Evolutionary conservation across 1,140 invertebrate genomes (phyloP).

Genomic region (Papilio machaon): DNA sequence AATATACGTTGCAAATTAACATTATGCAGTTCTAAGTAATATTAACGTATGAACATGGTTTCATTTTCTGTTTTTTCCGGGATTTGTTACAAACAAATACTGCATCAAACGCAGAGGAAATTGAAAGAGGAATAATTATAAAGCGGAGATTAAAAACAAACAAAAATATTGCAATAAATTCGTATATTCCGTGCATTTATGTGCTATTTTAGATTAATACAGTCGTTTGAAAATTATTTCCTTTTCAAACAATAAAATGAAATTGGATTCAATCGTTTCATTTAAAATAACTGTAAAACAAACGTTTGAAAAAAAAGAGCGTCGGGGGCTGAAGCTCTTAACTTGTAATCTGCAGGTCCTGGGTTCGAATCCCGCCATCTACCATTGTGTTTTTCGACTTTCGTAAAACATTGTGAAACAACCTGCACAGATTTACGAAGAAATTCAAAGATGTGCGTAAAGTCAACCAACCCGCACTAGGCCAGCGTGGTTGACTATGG

Average conservation of each 20-base stretch:
- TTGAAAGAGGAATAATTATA: neutral
- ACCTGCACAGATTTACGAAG: too few relatives aligned
- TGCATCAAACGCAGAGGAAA: neutral
- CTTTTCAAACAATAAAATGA: neutral
- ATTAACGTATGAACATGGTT: neutral
- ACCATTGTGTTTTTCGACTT: too few relatives aligned
- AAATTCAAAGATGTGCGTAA: too few relatives aligned
- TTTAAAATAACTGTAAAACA: neutral
- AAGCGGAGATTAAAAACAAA: neutral
- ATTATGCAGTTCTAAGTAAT: neutral
- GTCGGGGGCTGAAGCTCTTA: too few relatives aligned
- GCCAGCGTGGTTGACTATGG: too few relatives aligned
- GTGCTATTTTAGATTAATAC: neutral
- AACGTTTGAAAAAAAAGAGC: neutral
- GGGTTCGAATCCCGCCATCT: too few relatives aligned
- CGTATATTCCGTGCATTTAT: neutral
- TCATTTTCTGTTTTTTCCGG: neutral
- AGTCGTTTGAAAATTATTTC: neutral
- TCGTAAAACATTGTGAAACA: too few relatives aligned
- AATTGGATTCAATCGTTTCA: neutral
- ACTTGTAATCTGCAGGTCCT: too few relatives aligned
- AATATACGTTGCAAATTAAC: neutral
- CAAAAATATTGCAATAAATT: slow-evolving; percentile 1
- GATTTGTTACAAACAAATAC: neutral
- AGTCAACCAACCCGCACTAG: too few relatives aligned